These are phyloP conservation scores for Macroglossus sobrinus DNA, from an alignment of 2,113 vertebrate species.

Conservation along the genomic window DNA sequence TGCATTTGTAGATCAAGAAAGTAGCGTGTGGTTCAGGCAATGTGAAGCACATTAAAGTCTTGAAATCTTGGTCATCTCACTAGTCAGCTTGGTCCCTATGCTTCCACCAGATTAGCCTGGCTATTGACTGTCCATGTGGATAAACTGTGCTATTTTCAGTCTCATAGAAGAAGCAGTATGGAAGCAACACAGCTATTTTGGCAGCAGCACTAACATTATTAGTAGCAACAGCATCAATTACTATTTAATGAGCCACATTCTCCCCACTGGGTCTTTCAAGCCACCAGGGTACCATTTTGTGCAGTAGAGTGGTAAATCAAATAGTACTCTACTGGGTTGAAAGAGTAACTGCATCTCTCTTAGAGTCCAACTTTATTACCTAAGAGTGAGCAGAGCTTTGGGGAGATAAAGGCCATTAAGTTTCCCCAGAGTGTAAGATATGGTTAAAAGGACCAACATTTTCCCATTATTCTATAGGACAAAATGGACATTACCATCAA, in stretches of 20 bases:
- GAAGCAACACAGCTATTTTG: background rate
- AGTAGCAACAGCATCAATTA: conserved; percentile 42
- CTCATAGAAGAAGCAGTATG: background rate
- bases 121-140: background rate
- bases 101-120: background rate
- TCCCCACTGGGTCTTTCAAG: conserved; percentile 41
- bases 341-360: background rate
- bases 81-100: background rate
- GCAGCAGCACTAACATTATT: background rate
- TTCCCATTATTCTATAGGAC: background rate
- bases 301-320: conserved; percentile 46
- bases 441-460: background rate
- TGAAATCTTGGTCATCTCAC: background rate
- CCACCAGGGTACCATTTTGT: conserved; percentile 54
- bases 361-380: conserved; percentile 25
- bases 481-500: background rate
- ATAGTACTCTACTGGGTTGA: background rate
- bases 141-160: background rate
- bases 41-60: background rate
- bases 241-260: conserved; percentile 52
- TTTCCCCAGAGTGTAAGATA: background rate
- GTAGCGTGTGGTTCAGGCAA: background rate
- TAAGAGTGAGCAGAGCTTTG: background rate
- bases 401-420: background rate
- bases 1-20: background rate